Base-by-base conservation (phyloP, 1,140 invertebrate genomes). In the Monomorium pharaonis region DNA sequence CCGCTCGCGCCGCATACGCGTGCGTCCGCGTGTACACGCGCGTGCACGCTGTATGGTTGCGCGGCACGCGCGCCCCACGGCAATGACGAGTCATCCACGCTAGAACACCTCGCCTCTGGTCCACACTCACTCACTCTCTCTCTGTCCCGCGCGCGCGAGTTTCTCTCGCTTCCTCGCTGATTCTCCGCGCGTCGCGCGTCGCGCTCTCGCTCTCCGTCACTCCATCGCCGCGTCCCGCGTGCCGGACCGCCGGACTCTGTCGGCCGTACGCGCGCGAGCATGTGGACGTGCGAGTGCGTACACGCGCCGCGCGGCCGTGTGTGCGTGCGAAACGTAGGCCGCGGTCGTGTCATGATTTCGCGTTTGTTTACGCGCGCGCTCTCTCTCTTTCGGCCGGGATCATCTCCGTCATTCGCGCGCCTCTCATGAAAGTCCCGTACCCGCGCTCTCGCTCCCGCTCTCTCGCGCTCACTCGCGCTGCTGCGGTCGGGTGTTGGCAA, bases 1-100 rank as follows among this genome's bases (percentile, higher is more conserved):
- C n/a, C n/a, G 88, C 81, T 86, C 85, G 83, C 86, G 89, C 80
- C 84, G 77, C 63, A 67, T 76, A 76, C 83, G 80, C 81, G 80
- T 67, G 75, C 65, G 63, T 88, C 84, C 88, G 76, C 69, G 88
- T 84, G 78, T 72, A 30, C 60, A 65, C 81, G 70, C 62, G 51
- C 30, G 65, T 84, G 65, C 54, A 58, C 54, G 84, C 85, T 86
- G 85, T 58, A 83, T 56, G 54, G 94, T 93, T 92, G 89, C 86
- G 93, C 93, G 93, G 94, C 94, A 94, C 94, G 94, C 93, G 94
- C 92, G 93, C 93, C 94, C 94, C 92, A 92, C 94, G 94, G 94
- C 94, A 94, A 95, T 95, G 94, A 95, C 94, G 94, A 94, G 94
- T 95, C 94, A 95, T 95, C 94, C 94, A 94, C 92, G 94, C 92